Conservation (phyloP, 2,888 invertebrate genomes). For the Spatulosminthurus flaviceps region DNA sequence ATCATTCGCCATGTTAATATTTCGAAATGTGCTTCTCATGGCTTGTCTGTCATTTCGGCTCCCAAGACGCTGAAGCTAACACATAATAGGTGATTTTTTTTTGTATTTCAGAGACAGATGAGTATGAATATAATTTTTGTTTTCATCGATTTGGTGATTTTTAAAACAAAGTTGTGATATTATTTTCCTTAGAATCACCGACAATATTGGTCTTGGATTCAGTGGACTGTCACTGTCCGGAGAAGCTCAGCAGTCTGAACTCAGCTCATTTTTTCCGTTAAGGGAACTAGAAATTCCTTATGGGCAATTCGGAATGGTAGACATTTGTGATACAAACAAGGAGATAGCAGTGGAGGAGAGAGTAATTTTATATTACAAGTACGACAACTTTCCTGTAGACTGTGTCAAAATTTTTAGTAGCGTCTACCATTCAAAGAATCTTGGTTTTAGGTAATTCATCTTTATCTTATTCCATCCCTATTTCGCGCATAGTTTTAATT, state of each 20-base stretch:
- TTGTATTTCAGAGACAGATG: no score
- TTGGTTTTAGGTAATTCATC: slow-evolving; percentile 76
- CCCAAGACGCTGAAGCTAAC: slow-evolving; percentile 79
- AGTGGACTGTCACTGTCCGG: slow-evolving; percentile 91
- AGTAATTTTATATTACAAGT: slow-evolving; percentile 93
- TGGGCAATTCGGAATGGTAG: slow-evolving; percentile 90
- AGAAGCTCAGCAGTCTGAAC: slow-evolving; percentile 86
- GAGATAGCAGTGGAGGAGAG: slow-evolving; percentile 89
- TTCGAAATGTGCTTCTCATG: slow-evolving; percentile 86
- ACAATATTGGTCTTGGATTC: slow-evolving; percentile 89
- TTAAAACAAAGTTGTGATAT: no score
- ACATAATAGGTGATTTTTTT: slow-evolving; percentile 70
- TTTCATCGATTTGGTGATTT: no score
- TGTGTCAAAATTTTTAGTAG: slow-evolving; percentile 97
- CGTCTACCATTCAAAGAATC: slow-evolving; percentile 82
- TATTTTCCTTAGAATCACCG: slow-evolving; percentile 71
- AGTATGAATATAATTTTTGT: no score
- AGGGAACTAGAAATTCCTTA: slow-evolving; percentile 82
- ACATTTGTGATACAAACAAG: slow-evolving; percentile 96
- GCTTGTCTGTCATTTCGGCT: slow-evolving; percentile 90
- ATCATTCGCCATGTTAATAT: slow-evolving; percentile 82
- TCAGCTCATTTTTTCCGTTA: slow-evolving; percentile 88
- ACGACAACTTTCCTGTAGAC: slow-evolving; percentile 94
- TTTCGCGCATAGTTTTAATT: no score
- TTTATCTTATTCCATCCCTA: no score